Percentiles rank a stretch among this genome's conserved stretches.
phyloP scores from a whole-genome alignment of 1,140 invertebrate genomes.

The Panagrolaimus sp. region DNA sequence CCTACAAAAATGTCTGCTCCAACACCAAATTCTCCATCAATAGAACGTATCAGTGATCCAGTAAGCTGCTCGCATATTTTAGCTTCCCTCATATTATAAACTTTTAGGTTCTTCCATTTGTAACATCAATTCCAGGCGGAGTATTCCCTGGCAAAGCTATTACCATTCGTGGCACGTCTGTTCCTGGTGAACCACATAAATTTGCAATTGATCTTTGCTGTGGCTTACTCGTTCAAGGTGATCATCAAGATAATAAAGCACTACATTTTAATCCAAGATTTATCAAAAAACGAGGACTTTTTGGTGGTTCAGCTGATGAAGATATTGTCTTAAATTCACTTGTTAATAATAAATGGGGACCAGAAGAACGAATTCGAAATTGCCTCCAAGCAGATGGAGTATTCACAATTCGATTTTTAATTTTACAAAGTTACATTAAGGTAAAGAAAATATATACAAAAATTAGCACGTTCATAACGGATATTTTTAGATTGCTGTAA shows the following conservation, averaged over 20 bases:
- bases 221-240: conserved; percentile 37
- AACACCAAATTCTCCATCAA: too few species aligned
- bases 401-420: conserved; percentile 39
- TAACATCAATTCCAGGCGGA: conserved; percentile 32
- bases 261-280: conserved; percentile 48
- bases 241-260: conserved; percentile 39
- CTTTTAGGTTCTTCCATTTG: conserved; percentile 28
- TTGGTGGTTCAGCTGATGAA: conserved; percentile 37
- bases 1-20: too few species aligned
- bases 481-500: conserved; percentile 31
- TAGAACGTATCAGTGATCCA: too few species aligned
- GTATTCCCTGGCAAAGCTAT: conserved; percentile 44
- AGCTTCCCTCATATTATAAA: too few species aligned
- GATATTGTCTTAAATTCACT: conserved; percentile 45
- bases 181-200: conserved; percentile 17
- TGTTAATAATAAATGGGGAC: conserved; percentile 42
- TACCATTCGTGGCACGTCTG: conserved; percentile 35
- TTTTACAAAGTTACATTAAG: conserved; percentile 41
- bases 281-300: conserved; percentile 11
- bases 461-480: too few species aligned
- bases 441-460: too few species aligned
- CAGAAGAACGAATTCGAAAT: conserved; percentile 33
- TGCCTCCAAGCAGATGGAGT: conserved; percentile 17
- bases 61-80: too few species aligned
- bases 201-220: conserved; percentile 42